Base-by-base conservation (phyloP, 2,888 invertebrate species). In the Augochlorella aurata region DNA sequence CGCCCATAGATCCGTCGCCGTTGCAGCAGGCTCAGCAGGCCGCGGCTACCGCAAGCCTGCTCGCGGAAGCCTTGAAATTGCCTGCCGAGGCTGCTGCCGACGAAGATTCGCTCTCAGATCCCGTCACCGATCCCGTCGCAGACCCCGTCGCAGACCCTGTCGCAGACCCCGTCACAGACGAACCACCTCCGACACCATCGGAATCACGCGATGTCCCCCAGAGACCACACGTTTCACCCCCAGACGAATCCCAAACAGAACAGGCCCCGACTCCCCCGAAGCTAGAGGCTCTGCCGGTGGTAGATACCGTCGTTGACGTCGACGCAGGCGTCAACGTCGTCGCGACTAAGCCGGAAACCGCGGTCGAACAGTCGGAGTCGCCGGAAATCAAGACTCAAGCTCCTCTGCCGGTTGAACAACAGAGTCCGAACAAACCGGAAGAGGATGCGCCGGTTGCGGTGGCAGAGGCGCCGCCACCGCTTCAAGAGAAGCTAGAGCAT, bases 1-100 rank as follows among this genome's bases (percentile, higher is more conserved):
- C 93, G 69, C 93, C 93, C 71, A 93, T 93, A 85, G 93, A 93
- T 80, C 93, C 93, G 66, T 92, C 93, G 82, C 93, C 93, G 78
- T 88, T 93, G 89, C 93, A 93, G 90, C 91, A 91, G 89, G 92
- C 93, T 79, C 83, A 83, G 81, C 81, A 81, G 70, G 90, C 87
- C 63, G 92, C 91, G 78, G 92, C 92, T 76, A 92, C 89, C 83
- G 93, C 92, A 74, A 90, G 88, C 79, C 92, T 92, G 5, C 86
- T 93, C 70, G 92, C 93, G 79, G 92, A 92, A 84, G 93, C 93
- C 52, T 90, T 93, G 81, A 91, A 92, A 82, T 85, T 91, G 78
- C 92, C 92, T 76, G 92, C 91, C 82, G 90, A 91, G 88, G 88
- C 90, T 89, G 90, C 88, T 68, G 85, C 21, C 16, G 66, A 21